Conservation (phyloP, 1,140 invertebrate species). For the Arctopsyche grandis region DNA sequence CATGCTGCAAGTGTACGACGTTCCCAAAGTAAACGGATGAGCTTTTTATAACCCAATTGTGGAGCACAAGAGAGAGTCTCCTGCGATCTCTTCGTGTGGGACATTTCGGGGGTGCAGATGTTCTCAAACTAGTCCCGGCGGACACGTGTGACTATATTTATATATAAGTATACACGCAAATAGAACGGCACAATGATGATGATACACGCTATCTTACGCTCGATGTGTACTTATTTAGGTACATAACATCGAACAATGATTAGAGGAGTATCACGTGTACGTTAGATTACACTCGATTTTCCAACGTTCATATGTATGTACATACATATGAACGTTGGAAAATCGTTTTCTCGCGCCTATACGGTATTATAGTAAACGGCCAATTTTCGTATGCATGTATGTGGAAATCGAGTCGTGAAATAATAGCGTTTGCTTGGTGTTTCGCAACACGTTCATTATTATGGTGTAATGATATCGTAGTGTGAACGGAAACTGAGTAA, state of each 20-base stretch:
- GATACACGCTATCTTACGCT: background rate
- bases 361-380: no score
- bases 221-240: no score
- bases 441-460: no score
- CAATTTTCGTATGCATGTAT: background rate
- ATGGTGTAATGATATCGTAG: no score
- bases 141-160: constrained; percentile 21
- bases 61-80: constrained; percentile 12
- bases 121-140: constrained; percentile 1
- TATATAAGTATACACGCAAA: background rate
- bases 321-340: no score
- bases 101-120: constrained; percentile 38
- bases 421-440: no score
- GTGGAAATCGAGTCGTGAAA: background rate
- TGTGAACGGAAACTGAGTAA: no score
- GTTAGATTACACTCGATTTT: no score
- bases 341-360: no score
- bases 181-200: background rate
- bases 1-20: constrained; percentile 37
- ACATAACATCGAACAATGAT: no score
- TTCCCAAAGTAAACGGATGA: constrained; percentile 33
- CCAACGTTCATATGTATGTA: no score
- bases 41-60: constrained; percentile 42
- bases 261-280: no score
- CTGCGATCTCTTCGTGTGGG: constrained; percentile 36